Evolutionary conservation across 2,797 vertebrate species (phyloP).

Genomic region (Eulemur albifrons): DNA sequence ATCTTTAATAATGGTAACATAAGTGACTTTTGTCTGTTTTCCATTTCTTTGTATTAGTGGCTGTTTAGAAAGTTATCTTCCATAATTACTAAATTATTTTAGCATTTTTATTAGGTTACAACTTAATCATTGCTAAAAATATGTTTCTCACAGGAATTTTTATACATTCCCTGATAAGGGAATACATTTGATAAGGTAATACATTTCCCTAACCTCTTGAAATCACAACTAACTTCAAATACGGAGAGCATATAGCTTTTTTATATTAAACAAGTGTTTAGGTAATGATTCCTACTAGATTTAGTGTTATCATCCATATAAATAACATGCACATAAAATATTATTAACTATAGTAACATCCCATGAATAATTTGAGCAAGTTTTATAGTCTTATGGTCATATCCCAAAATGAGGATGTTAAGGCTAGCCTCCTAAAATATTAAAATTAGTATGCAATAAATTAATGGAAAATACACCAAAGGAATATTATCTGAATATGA

Average conservation of each 20-base stretch:
- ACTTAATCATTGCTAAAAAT: background rate
- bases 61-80: slow-evolving; percentile 5
- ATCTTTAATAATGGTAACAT: background rate
- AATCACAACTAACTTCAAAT: background rate
- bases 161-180: background rate
- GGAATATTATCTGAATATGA: background rate
- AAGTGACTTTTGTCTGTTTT: background rate
- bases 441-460: background rate
- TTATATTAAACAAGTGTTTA: background rate
- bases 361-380: background rate
- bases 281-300: background rate
- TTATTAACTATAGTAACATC: background rate
- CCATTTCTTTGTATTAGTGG: background rate
- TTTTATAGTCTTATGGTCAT: background rate
- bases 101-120: background rate
- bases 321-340: background rate
- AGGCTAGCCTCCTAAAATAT: background rate
- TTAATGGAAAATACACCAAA: background rate
- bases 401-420: background rate
- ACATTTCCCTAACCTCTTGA: background rate
- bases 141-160: background rate
- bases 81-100: background rate
- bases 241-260: background rate
- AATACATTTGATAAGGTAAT: background rate
- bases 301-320: background rate